Percentiles rank a stretch among this genome's conserved stretches.
Evolutionary conservation across 1,140 invertebrate species (phyloP).

Genomic region (Ooceraea biroi): DNA sequence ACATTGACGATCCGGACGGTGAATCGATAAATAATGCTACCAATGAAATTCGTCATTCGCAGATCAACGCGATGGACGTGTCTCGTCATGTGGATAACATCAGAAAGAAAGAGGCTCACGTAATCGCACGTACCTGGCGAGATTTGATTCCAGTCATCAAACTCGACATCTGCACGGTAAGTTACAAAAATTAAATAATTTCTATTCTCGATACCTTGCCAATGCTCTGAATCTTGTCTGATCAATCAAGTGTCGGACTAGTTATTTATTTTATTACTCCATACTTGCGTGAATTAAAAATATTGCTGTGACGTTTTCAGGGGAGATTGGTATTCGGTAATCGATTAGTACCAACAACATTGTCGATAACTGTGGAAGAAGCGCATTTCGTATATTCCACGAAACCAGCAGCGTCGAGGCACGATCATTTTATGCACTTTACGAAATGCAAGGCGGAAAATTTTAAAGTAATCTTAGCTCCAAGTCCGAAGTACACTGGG

Average conservation of each 20-base stretch:
- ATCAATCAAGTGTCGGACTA: too few relatives aligned
- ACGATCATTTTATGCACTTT: conserved; percentile 99
- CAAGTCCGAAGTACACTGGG: conserved; percentile 97
- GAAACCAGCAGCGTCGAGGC: conserved; percentile 95
- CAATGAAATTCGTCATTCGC: conserved; percentile 88
- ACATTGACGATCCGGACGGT: conserved; percentile 81
- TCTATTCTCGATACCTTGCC: not conserved
- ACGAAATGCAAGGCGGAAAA: conserved; percentile 98
- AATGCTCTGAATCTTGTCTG: too few relatives aligned
- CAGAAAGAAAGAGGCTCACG: conserved; percentile 85
- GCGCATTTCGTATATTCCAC: conserved; percentile 98
- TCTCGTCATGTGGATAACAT: conserved; percentile 84
- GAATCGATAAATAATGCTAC: conserved; percentile 84
- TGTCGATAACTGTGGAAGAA: conserved; percentile 97
- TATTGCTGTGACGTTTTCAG: conserved; percentile 82
- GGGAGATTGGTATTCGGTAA: conserved; percentile 99
- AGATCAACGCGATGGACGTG: conserved; percentile 88
- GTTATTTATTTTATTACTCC: not conserved
- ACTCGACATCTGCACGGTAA: conserved; percentile 94
- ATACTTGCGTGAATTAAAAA: not conserved
- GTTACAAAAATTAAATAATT: conserved; percentile 69
- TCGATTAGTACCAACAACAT: conserved; percentile 95
- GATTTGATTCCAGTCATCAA: conserved; percentile 99
- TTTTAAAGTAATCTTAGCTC: conserved; percentile 96
- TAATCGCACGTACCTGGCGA: conserved; percentile 95